phyloP scores from a whole-genome alignment of 2,113 vertebrate genomes.

The Pangasianodon hypophthalmus region DNA sequence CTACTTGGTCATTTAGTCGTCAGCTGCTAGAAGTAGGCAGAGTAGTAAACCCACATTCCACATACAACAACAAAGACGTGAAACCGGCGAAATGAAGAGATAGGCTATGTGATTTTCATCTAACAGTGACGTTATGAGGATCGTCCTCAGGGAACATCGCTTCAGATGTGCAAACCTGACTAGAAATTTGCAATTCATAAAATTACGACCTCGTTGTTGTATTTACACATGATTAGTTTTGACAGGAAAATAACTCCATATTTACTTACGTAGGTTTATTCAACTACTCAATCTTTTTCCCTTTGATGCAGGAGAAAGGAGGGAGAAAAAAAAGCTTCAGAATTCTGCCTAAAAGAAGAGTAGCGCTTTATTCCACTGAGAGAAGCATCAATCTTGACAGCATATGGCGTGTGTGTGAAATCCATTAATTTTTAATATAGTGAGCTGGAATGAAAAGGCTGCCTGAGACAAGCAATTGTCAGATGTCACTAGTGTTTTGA shows the following conservation, averaged over 20 bases:
- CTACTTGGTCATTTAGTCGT: not conserved
- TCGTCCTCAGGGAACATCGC: not conserved
- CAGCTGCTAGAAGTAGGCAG: not conserved
- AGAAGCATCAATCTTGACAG: conserved; percentile 74
- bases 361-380: conserved; percentile 72
- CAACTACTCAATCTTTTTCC: conserved; percentile 57
- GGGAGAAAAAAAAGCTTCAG: conserved; percentile 10
- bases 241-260: conserved; percentile 1
- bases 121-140: not conserved
- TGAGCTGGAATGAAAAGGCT: conserved; percentile 76
- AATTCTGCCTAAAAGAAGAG: conserved; percentile 62
- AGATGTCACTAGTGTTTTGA: conserved; percentile 78
- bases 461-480: conserved; percentile 77
- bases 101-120: not conserved
- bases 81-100: not conserved
- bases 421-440: conserved; percentile 82
- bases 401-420: conserved; percentile 74
- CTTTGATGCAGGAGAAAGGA: not conserved
- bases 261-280: conserved; percentile 52
- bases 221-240: not conserved
- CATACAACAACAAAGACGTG: not conserved
- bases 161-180: not conserved
- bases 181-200: not conserved
- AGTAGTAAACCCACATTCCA: not conserved
- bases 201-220: not conserved